phyloP scores from a whole-genome alignment of 2,113 vertebrate genomes.

The Paracyprichromis sp. region DNA sequence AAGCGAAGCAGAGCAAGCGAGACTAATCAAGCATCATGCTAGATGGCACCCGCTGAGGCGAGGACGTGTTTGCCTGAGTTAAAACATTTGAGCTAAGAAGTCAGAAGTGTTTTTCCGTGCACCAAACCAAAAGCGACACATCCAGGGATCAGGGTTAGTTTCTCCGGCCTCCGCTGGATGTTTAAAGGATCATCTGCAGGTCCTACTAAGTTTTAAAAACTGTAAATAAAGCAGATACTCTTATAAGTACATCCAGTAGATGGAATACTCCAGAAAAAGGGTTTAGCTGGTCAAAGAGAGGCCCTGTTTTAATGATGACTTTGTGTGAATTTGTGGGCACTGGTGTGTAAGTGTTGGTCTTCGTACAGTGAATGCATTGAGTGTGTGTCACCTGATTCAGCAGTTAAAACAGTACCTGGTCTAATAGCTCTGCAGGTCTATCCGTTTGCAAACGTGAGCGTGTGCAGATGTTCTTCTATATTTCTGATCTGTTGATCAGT shows the following conservation, averaged over 20 bases:
- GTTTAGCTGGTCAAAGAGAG: not conserved
- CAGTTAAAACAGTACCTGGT: not conserved
- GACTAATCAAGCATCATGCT: not conserved
- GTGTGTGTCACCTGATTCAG: not conserved
- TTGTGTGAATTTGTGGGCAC: not conserved
- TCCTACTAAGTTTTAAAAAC: not conserved
- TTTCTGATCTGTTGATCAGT: not conserved
- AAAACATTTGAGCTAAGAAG: not conserved
- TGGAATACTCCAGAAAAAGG: not conserved
- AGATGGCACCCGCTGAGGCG: not conserved
- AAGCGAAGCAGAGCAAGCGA: not conserved
- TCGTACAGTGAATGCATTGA: not conserved
- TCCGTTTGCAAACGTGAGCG: not conserved
- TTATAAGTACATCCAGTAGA: not conserved
- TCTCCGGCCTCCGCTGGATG: not conserved
- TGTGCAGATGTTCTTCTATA: not conserved
- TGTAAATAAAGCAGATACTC: not conserved
- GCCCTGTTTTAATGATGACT: not conserved
- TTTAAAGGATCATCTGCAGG: not conserved
- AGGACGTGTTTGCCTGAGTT: not conserved
- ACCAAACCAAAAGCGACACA: not conserved
- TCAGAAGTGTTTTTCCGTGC: not conserved
- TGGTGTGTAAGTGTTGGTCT: not conserved
- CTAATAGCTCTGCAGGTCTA: not conserved
- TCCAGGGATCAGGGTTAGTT: not conserved